Evolutionary conservation across 2,888 invertebrate genomes (phyloP), one percentile per base, ranked within the genome.

Genomic region (Biston betularia): DNA sequence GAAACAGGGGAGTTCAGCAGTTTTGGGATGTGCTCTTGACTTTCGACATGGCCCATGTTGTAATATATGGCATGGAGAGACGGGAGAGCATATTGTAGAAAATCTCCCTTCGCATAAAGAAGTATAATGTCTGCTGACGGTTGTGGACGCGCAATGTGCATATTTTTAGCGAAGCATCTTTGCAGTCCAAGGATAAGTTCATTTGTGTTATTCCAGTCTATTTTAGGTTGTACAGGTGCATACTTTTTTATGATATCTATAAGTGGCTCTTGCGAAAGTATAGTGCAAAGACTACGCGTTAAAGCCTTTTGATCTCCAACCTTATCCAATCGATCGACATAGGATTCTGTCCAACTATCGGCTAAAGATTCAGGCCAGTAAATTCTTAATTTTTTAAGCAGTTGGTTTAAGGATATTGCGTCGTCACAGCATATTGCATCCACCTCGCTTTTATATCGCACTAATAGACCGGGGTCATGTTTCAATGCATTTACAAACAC

Each of bases 61-160:
- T 87, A 82, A 74, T 84, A 85, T 70, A 91, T 84, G 5, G 90
- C 82, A 38, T 80, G 75, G 45, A 91, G 74, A 8, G 91, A 87
- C 3, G 90, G 89, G 15, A 89, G 79, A 45, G 88, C 82, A 62
- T 81, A 89, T 63, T 87, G 86, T 40, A 90, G 73, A 67, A 88
- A 90, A 72, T 90, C 90, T 55, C 90, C 90, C 69, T 87, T 87
- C 10, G 89, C 84, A 65, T 86, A 92, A 48, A 74, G 63, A 60
- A 91, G 66, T 45, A 91, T 73, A 6, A 75, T 68, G 44, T 87
- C 83, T 8, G 87, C 82, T n/a, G 76, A 65, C 12, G 86, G 84
- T 61, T 87, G 86, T 8, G 90, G 92, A 33, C 91, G 83, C 15
- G 87, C 83, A 33, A 81, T 74, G 70, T 89, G 87, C 90, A 92